These are phyloP conservation scores for Synergus japonicus DNA, from an alignment of 2,888 invertebrate genomes.

Conservation along the genomic window DNA sequence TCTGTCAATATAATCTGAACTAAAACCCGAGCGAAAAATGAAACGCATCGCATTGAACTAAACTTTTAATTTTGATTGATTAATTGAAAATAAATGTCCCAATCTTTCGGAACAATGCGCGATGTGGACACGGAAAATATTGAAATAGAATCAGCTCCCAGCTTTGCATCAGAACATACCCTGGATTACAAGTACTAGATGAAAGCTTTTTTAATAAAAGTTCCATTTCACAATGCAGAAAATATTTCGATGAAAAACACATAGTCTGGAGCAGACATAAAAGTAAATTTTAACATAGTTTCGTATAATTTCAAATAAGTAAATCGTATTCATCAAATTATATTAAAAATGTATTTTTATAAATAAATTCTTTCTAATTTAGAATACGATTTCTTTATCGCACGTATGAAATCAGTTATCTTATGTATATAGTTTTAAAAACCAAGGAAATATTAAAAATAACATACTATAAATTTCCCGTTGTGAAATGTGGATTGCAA, in stretches of 20 bases:
- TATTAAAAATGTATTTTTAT: too few relatives aligned
- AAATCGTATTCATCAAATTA: too few relatives aligned
- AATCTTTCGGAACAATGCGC: conserved; percentile 1
- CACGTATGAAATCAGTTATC: background rate
- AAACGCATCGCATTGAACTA: background rate
- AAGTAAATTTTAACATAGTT: too few relatives aligned
- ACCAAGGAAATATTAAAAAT: background rate
- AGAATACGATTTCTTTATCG: too few relatives aligned
- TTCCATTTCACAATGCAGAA: conserved; percentile 23
- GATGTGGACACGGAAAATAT: conserved; percentile 23
- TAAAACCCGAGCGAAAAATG: too few relatives aligned
- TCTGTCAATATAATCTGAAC: background rate
- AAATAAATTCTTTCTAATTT: too few relatives aligned
- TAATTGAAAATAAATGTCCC: background rate
- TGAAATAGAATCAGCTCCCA: conserved; percentile 19
- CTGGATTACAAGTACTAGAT: conserved; percentile 9
- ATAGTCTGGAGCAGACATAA: background rate
- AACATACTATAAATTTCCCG: background rate
- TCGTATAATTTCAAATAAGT: too few relatives aligned
- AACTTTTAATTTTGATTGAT: background rate
- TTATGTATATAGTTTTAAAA: background rate
- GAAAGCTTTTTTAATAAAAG: conserved; percentile 18
- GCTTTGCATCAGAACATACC: conserved; percentile 22
- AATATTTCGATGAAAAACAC: background rate
- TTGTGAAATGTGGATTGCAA: background rate